Conservation (phyloP, 2,888 invertebrate species). For the Macrosiphum euphorbiae region DNA sequence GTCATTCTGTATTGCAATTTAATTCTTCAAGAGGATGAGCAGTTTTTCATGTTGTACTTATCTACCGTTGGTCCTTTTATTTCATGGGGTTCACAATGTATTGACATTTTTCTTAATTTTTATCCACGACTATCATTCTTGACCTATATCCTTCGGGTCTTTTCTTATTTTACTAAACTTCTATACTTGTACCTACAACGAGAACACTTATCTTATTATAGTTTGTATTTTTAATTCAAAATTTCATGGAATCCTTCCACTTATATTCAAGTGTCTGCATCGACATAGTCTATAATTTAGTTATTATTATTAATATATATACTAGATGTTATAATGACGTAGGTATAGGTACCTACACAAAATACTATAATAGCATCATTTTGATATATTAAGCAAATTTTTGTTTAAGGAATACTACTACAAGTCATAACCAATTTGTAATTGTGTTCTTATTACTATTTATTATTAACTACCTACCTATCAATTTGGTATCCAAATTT, state of each 20-base stretch:
- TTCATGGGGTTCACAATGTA: neutral
- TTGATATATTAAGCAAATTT: neutral
- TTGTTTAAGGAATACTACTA: neutral
- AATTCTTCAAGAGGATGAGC: neutral
- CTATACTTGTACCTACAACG: neutral
- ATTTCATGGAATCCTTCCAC: neutral
- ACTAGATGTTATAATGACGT: neutral
- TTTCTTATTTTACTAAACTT: slow-evolving; percentile 19
- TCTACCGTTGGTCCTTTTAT: neutral
- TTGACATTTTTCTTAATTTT: slow-evolving; percentile 40
- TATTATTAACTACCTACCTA: neutral
- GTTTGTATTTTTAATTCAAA: slow-evolving; percentile 25
- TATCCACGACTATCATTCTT: slow-evolving; percentile 10
- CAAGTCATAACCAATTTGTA: neutral
- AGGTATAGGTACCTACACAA: neutral
- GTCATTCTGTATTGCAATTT: neutral
- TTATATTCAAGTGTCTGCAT: slow-evolving; percentile 1
- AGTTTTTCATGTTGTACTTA: neutral
- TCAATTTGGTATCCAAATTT: neutral
- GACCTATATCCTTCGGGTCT: slow-evolving; percentile 26
- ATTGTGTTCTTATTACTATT: neutral
- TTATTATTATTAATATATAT: neutral
- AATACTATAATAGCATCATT: neutral
- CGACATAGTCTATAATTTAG: neutral
- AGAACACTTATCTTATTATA: neutral